Evolutionary conservation across 2,113 vertebrate genomes (phyloP), one percentile per base, ranked within the genome.

Genomic region (Planiliza haematocheilus): DNA sequence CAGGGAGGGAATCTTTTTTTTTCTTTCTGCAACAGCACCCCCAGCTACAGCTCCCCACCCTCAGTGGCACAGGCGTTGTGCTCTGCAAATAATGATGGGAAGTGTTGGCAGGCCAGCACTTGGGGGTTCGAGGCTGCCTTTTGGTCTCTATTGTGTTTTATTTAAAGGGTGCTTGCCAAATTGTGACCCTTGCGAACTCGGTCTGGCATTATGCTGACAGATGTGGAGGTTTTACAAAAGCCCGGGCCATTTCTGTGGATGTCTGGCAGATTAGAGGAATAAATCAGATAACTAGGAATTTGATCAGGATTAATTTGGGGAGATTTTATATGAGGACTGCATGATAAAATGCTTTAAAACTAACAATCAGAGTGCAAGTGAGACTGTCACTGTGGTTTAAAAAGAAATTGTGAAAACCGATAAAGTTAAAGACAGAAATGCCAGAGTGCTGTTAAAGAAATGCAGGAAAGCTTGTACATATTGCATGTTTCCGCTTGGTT

Each of bases 401-500:
- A 41, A 34, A 43, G 14, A 62, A 62, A 83, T 83, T 14, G 65
- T 56, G 39, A 79, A 88, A 88, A 68, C 75, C 79, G 83, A 87
- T 67, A 70, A 71, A 37, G 63, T 46, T 20, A n/a, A 60, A 77
- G 16, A 46, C 58, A 81, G 57, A 76, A 70, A 80, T 41, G 38
- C 74, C 43, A 72, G 49, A 53, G 24, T 30, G 13, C 43, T 60
- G 46, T 52, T 14, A 4, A 45, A 42, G 71, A 68, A 73, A 68
- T 8, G 38, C 61, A 83, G 68, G 68, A 81, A 75, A 81, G 20
- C 79, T 82, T 83, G 83, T 88, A 83, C 82, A 89, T 81, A 81
- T 85, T 85, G 74, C 76, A 87, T 88, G 88, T 90, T 89, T 91
- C 88, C 72, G 73, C 82, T 89, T 76, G 78, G 77, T 74, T 81